Base-by-base conservation (phyloP, 2,888 invertebrate species). In the Oconnorella tubifera region DNA sequence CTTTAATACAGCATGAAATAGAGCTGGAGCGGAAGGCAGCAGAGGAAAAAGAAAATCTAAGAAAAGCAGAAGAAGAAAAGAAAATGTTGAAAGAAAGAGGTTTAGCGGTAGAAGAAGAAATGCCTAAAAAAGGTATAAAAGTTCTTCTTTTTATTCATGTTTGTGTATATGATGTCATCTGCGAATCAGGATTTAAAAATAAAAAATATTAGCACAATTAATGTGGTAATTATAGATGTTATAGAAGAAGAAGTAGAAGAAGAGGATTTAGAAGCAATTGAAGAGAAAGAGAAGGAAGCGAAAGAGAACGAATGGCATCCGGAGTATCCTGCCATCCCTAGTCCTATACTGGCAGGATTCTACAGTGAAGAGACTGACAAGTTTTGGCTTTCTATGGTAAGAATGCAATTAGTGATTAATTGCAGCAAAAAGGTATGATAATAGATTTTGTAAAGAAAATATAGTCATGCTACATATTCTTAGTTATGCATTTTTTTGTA, bases 371-470 rank as follows among this genome's bases (percentile, higher is more conserved):
- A 76, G 1, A 76, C 77, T 31, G 77, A 75, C 25, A 72, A 73
- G 28, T 79, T 81, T 71, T 82, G 82, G 82, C 72, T 82, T 19
- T 81, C 82, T 3, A 78, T 82, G 82, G 81, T 81, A 69, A 67
- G 72, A 56, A n/a, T 33, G n/a, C n/a, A n/a, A n/a, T n/a, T n/a
- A n/a, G n/a, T n/a, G n/a, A n/a, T n/a, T n/a, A n/a, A n/a, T n/a
- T n/a, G n/a, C n/a, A n/a, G n/a, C 10, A 10, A 25, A n/a, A 27
- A 4, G 53, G 6, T 4, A 27, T 23, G 53, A 53, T 53, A 23
- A 56, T 56, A 28, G n/a, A 14, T 29, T 29, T 4, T 3, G 2
- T 6, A 25, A 56, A 3, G 23, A 56, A 19, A 28, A 3, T 2
- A 1, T 27, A 25, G 10, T 25, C 3, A n/a, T n/a, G n/a, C n/a